Evolutionary conservation across 2,888 invertebrate species (phyloP).

Genomic region (Trachelus troglodyta): DNA sequence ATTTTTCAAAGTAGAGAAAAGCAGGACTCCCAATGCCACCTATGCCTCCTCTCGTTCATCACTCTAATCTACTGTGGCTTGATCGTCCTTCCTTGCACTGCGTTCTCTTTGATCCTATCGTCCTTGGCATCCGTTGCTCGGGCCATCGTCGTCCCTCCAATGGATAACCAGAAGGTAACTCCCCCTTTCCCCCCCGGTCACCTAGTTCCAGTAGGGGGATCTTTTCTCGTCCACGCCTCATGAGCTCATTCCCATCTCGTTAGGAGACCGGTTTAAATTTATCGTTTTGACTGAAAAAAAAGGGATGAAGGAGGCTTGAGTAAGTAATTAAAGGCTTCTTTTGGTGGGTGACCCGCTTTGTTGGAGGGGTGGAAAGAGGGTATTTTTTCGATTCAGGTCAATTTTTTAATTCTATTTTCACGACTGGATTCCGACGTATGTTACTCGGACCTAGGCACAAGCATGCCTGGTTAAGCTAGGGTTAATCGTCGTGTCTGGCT

Average conservation of each 20-base stretch:
- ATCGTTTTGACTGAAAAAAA: not conserved
- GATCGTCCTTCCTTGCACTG: not conserved
- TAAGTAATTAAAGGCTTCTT: not conserved
- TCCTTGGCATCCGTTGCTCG: not conserved
- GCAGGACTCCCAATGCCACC: not conserved
- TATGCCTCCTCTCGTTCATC: not conserved
- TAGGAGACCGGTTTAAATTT: not conserved
- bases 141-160: not conserved
- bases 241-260: not conserved
- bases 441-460: not conserved
- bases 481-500: not conserved
- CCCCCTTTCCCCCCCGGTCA: not conserved
- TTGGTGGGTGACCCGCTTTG: not conserved
- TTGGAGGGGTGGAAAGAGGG: not conserved
- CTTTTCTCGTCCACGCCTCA: not conserved
- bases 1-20: not conserved
- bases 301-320: not conserved
- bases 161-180: not conserved
- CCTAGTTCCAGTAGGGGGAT: not conserved
- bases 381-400: not conserved
- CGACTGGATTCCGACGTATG: not conserved
- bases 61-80: not conserved
- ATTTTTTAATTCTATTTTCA: not conserved
- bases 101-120: not conserved
- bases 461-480: not conserved